These are phyloP conservation scores for Syngnathus floridae DNA, from an alignment of 2,113 vertebrate species.

Conservation along the genomic window DNA sequence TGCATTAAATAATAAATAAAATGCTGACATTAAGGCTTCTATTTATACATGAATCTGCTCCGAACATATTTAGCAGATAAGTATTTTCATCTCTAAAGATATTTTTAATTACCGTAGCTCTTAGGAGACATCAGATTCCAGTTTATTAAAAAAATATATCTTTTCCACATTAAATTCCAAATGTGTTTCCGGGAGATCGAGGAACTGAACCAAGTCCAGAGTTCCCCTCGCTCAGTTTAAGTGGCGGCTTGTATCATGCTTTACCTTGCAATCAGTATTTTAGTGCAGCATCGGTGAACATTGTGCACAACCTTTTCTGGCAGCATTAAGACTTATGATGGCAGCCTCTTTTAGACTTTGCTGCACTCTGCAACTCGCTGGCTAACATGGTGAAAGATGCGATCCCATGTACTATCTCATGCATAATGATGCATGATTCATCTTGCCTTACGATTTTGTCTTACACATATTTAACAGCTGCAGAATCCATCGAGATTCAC, in stretches of 20 bases:
- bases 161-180: neutral
- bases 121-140: slow-evolving; percentile 17
- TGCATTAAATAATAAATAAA: neutral
- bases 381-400: neutral
- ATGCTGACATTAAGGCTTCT: neutral
- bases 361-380: neutral
- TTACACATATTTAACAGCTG: neutral
- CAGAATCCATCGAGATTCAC: neutral
- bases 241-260: neutral
- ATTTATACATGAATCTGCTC: slow-evolving; percentile 3
- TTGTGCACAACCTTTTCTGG: neutral
- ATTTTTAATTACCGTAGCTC: slow-evolving; percentile 7
- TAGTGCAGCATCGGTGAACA: neutral
- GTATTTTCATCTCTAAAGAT: slow-evolving; percentile 4
- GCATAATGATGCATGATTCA: slow-evolving; percentile 1
- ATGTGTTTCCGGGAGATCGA: neutral
- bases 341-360: neutral
- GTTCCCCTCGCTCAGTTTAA: too few species aligned
- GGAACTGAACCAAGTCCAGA: neutral
- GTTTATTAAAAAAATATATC: slow-evolving; percentile 5
- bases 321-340: neutral
- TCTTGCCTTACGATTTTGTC: neutral
- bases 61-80: neutral
- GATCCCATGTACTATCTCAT: neutral
- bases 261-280: neutral